Evolutionary conservation across 2,113 vertebrate species (phyloP).

Genomic region (Perca fluviatilis): DNA sequence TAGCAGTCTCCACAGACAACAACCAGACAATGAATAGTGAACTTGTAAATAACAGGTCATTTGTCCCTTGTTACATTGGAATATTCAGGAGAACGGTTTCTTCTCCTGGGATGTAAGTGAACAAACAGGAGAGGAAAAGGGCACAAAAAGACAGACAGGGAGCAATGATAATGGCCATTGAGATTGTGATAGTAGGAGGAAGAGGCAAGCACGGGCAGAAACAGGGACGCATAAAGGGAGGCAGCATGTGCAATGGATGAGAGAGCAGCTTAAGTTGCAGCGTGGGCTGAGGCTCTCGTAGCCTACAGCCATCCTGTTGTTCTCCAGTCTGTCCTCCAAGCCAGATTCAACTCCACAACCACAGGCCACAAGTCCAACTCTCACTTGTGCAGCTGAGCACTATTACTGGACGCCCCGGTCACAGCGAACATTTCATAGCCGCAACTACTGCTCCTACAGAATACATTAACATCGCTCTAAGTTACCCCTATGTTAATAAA

Average conservation of each 20-base stretch:
- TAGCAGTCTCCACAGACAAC: slow-evolving; percentile 8
- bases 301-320: slow-evolving; percentile 19
- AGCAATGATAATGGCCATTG: background rate
- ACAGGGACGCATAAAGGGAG: slow-evolving; percentile 13
- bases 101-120: slow-evolving; percentile 1
- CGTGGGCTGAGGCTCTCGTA: slow-evolving; percentile 25
- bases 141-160: background rate
- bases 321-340: slow-evolving; percentile 35
- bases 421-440: slow-evolving; percentile 13
- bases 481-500: slow-evolving; percentile 47
- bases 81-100: background rate
- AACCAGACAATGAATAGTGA: slow-evolving; percentile 13
- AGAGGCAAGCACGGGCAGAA: background rate
- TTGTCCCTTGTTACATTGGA: slow-evolving; percentile 9
- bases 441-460: slow-evolving; percentile 14
- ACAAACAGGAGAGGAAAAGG: background rate
- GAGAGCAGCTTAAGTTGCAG: slow-evolving; percentile 20
- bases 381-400: slow-evolving; percentile 39
- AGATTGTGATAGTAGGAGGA: background rate
- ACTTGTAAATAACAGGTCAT: slow-evolving; percentile 18
- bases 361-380: slow-evolving; percentile 35
- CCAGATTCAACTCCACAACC: slow-evolving; percentile 19
- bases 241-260: slow-evolving; percentile 10
- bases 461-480: slow-evolving; percentile 36
- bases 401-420: slow-evolving; percentile 10